These are phyloP conservation scores for Agapornis canus DNA, from an alignment of 2,797 vertebrate species.

Conservation along the genomic window DNA sequence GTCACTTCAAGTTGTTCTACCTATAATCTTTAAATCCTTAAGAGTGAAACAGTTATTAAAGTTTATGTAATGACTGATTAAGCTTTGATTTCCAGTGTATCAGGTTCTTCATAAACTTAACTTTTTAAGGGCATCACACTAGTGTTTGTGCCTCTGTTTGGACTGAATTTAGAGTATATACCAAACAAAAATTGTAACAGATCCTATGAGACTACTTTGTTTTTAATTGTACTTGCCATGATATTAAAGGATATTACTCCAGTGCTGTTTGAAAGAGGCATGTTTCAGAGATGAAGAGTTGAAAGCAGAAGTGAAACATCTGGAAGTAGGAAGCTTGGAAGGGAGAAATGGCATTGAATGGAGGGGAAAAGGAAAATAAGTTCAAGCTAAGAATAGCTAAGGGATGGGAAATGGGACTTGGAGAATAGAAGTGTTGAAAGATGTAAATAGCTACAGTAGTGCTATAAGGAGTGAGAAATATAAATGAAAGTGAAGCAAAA, in stretches of 20 bases:
- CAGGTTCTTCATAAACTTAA: not conserved
- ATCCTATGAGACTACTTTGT: not conserved
- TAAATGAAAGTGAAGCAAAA: not conserved
- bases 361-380: constrained; percentile 8
- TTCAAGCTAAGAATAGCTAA: not conserved
- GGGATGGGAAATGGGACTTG: not conserved
- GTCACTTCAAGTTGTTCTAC: not conserved
- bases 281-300: not conserved
- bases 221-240: not conserved
- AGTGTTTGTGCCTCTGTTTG: not conserved
- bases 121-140: not conserved
- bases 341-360: not conserved
- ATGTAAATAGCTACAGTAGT: not conserved
- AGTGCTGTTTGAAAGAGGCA: not conserved
- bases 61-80: not conserved
- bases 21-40: not conserved
- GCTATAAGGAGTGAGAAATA: not conserved
- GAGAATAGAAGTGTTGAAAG: not conserved
- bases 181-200: not conserved
- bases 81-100: not conserved
- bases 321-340: not conserved
- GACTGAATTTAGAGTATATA: not conserved
- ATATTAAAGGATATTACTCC: not conserved
- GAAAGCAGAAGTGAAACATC: not conserved
- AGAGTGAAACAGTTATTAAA: not conserved